Evolutionary conservation across 2,797 vertebrate genomes (phyloP).

Genomic region (Sitta carolinensis): DNA sequence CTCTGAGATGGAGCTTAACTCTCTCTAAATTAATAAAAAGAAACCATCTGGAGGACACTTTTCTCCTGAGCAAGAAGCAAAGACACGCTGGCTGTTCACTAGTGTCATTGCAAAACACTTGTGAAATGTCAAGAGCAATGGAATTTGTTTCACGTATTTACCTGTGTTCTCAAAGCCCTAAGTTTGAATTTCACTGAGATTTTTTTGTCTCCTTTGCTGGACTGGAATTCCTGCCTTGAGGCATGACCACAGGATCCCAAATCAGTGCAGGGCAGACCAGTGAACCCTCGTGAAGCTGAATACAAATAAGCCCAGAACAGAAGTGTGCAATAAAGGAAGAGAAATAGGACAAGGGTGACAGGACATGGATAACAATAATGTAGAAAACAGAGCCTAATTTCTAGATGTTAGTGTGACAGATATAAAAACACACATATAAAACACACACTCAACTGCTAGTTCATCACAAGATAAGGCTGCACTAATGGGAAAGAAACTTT

Average conservation of each 20-base stretch:
- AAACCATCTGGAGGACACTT: slow-evolving; percentile 16
- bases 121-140: neutral
- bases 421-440: neutral
- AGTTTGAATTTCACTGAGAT: neutral
- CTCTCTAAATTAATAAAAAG: slow-evolving; percentile 47
- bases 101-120: neutral
- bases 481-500: neutral
- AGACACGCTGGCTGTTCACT: neutral
- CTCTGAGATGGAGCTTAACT: slow-evolving; percentile 3
- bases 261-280: neutral
- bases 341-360: neutral
- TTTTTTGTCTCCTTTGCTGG: neutral
- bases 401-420: neutral
- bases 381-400: neutral
- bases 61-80: neutral
- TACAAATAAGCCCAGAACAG: neutral
- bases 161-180: neutral
- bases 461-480: neutral
- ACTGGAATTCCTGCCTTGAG: neutral
- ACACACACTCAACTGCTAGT: neutral
- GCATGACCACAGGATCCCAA: neutral
- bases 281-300: neutral
- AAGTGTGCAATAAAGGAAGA: neutral
- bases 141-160: neutral
- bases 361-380: neutral